These are phyloP conservation scores for Paraplagusia blochii DNA, from an alignment of 2,113 vertebrate genomes.

Conservation along the genomic window DNA sequence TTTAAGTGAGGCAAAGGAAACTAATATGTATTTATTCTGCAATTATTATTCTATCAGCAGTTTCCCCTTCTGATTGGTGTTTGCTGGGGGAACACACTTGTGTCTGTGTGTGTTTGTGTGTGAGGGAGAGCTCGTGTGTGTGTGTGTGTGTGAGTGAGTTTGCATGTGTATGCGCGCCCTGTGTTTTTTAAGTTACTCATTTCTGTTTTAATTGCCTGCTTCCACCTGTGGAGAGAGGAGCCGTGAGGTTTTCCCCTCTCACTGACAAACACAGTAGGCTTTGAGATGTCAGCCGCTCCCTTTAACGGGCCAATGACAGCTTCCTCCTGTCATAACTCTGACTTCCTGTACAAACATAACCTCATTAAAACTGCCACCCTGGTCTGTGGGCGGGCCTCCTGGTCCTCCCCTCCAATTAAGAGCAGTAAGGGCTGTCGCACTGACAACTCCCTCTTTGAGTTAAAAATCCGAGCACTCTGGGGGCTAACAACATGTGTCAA, in stretches of 20 bases:
- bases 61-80: slow-evolving; percentile 48
- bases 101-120: too few relatives aligned
- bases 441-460: slow-evolving; percentile 76
- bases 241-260: slow-evolving; percentile 60
- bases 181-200: slow-evolving; percentile 53
- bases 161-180: slow-evolving; percentile 41
- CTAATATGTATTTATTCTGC: slow-evolving; percentile 58
- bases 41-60: slow-evolving; percentile 57
- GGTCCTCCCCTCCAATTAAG: slow-evolving; percentile 77
- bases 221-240: slow-evolving; percentile 70
- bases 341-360: slow-evolving; percentile 75
- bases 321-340: slow-evolving; percentile 76
- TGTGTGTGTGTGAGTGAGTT: background rate
- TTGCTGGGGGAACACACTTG: slow-evolving; percentile 40
- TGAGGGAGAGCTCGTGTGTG: too few relatives aligned
- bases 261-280: slow-evolving; percentile 64
- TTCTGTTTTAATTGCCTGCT: slow-evolving; percentile 71
- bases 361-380: slow-evolving; percentile 76
- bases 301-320: slow-evolving; percentile 74
- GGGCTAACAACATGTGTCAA: slow-evolving; percentile 73
- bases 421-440: slow-evolving; percentile 70
- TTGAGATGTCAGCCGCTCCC: slow-evolving; percentile 71
- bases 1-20: slow-evolving; percentile 39
- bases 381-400: slow-evolving; percentile 71
- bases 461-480: slow-evolving; percentile 65